Base-by-base conservation (phyloP, 2,888 invertebrate genomes). In the Microctonus hyperodae region DNA sequence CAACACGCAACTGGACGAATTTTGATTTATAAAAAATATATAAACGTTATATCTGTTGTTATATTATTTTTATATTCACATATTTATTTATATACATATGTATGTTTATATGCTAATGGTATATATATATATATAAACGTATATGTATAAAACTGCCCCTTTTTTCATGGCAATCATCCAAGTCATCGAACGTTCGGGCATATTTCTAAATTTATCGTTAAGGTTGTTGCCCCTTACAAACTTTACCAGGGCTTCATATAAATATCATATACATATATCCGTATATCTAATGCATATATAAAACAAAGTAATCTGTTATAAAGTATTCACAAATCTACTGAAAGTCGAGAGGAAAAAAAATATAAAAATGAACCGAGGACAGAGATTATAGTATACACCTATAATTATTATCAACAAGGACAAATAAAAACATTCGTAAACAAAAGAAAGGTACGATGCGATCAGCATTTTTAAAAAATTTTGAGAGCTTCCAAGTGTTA, bases 171-270 rank as follows among this genome's bases (percentile, higher is more conserved):
- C 66, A 48, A 56, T 16, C 20, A 50, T 61, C 66, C 66, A 66
- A 66, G 60, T 61, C 61, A 66, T 66, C 61, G 66, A 66, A 66
- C 56, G 60, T 44, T 40, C 50, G 56, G 61, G 40, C 48, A 48
- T 61, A 60, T 61, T 61, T 66, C 66, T 66, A 66, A 66, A 66
- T 61, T 61, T 66, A 61, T 66, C 61, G 48, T 50, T 56, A 61
- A 66, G 66, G 66, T 66, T 61, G 35, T 66, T 56, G 61, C 61
- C 66, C 66, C 31, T 61, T 13, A 44, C 28, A 37, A n/a, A 35
- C 35, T 62, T 51, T 37, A 28, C 50, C 20, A 13, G 33, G 13
- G 13, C 37, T 25, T 13, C 33, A 13, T 51, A 35, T 51, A 28
- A 5, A 7, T 31, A 51, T n/a, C 13, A 33, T 51, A 40, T 61